Base-by-base conservation (phyloP, 2,888 invertebrate genomes). In the Drosophila glabriapex region DNA sequence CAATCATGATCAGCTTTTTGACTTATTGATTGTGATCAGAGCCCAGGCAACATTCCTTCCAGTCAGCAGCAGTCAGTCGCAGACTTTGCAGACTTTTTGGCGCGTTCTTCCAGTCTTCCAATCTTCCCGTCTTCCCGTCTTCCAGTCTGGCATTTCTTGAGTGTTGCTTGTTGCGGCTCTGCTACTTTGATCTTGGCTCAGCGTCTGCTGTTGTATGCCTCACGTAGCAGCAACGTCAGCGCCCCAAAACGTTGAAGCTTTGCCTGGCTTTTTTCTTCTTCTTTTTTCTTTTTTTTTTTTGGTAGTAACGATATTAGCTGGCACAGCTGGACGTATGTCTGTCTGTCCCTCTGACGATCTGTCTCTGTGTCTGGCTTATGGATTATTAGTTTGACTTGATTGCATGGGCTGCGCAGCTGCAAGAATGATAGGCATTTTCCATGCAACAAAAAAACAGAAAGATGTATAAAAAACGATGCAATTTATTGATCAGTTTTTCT, bases 81-180 rank as follows among this genome's bases (percentile, higher is more conserved):
- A 73, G 78, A 79, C 82, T 85, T 88, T 85, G 90, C 91, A 92
- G 92, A 92, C 92, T 89, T 91, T 91, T 90, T 92, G 92, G 92
- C 92, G 92, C 92, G 89, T 53, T 80, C 60, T 39, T 61, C 7
- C 41, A 33, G 69, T 78, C 59, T 39, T 53, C 5, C 41, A 33
- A 62, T 67, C 43, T 55, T 64, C 59, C 60, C 39, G 12, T 50
- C 41, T 63, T 65, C 50, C 52, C 58, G 62, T 52, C 46, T 59
- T 43, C 29, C 39, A 54, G 52, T 53, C 60, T 68, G 39, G 55
- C 46, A 46, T 46, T 46, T 46, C 46, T 46, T 52, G 52, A 54
- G 62, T 43, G 41, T 10, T 31, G 33, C 22, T 22, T n/a, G 33
- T 28, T 37, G 69, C 91, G 91, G 91, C 90, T 77, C 76, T 71